Conservation (phyloP, 2,113 vertebrate species). For the Bombycilla garrulus region DNA sequence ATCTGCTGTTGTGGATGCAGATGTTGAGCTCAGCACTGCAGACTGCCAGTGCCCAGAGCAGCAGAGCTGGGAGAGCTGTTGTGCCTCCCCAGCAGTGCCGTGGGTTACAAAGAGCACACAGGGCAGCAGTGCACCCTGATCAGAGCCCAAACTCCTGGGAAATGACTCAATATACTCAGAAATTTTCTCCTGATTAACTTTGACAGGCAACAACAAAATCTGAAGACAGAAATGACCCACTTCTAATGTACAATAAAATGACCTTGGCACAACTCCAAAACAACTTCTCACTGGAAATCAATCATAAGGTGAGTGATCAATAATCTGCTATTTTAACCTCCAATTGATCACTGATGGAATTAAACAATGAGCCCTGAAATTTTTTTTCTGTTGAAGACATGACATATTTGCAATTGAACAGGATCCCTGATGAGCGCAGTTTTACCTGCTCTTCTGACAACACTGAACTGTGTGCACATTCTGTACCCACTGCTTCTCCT, state of each 20-base stretch:
- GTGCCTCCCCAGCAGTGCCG: neutral
- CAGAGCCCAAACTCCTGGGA: neutral
- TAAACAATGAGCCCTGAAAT: neutral
- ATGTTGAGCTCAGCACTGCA: neutral
- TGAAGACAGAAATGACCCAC: slow-evolving; percentile 90
- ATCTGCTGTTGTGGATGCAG: neutral
- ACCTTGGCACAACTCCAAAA: slow-evolving; percentile 79
- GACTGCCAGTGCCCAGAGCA: neutral
- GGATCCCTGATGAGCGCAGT: neutral
- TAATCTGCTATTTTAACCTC: neutral
- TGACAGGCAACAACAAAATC: slow-evolving; percentile 85
- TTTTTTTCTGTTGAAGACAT: neutral
- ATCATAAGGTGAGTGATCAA: slow-evolving; percentile 72
- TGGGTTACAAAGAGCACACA: neutral
- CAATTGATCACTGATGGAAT: neutral
- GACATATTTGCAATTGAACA: neutral
- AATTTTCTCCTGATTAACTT: neutral
- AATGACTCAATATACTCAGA: neutral
- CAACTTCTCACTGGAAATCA: slow-evolving; percentile 85
- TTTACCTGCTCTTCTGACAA: neutral
- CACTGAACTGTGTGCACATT: neutral
- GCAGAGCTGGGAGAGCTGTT: neutral
- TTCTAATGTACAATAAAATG: slow-evolving; percentile 93
- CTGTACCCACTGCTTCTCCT: neutral
- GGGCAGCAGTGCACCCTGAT: neutral